Base-by-base conservation (phyloP, 2,113 vertebrate species). In the Charina bottae region DNA sequence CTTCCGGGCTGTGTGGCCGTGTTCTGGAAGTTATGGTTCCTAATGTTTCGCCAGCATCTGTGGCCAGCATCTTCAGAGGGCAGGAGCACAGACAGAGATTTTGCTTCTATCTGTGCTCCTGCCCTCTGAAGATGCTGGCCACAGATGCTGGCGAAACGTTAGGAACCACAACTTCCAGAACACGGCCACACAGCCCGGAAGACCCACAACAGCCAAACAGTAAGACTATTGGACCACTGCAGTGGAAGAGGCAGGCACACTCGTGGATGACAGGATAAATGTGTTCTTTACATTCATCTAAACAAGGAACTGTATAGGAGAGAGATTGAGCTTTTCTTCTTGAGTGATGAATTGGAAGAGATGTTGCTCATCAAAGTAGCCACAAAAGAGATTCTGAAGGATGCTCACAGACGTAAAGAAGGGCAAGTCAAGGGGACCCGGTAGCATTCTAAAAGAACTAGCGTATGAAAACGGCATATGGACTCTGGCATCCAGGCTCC, bases 281-380 rank as follows among this genome's bases (percentile, higher is more conserved):
- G 46, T 83, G 56, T 89, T 88, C 68, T 92, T 92, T 84, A 58
- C 46, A 62, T 92, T 78, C 83, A n/a, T 24, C 56, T 60, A 19
- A 56, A 37, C 42, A 88, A 88, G 87, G 83, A n/a, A 60, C 19
- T 54, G 10, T 60, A 60, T 88, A 53, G 68, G 64, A 88, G 42
- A 89, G 56, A 83, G 42, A 7, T 83, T 83, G 55, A 88, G 37
- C 55, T 33, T 26, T 92, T 83, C 54, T 92, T 88, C 62, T 53
- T 92, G 68, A 55, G 55, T 62, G 86, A 33, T 62, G 87, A 62
- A 88, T 83, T 60, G 28, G 68, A 87, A 89, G 64, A 59, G 55
- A 88, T 15, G 86, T 92, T 83, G 42, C 42, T n/a, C 28, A 8
- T 59, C 87, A 86, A 88, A 88, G 55, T 24, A 55, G 49, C 24